Conservation (phyloP, 2,113 vertebrate species). For the Clarias macrocephalus region DNA sequence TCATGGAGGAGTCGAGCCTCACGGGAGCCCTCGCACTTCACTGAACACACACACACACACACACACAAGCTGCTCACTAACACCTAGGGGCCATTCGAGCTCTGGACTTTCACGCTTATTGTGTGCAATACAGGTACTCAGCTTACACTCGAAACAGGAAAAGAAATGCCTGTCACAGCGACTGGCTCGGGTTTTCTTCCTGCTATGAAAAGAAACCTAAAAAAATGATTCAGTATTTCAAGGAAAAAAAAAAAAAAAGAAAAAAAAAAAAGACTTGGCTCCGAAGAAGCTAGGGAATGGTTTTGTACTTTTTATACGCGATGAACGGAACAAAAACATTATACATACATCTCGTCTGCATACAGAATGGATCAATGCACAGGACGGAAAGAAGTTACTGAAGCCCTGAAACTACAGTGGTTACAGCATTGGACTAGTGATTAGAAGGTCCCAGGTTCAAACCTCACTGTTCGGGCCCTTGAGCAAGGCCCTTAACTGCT, state of each 20-base stretch:
- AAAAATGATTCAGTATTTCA: neutral
- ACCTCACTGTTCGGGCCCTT: no score
- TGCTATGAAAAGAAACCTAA: neutral
- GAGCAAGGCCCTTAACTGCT: no score
- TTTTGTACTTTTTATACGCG: neutral
- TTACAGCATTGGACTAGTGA: neutral
- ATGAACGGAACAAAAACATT: neutral
- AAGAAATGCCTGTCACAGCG: neutral
- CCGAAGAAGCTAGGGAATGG: neutral
- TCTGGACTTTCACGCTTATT: neutral
- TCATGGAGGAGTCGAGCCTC: conserved; percentile 28
- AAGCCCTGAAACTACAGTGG: neutral
- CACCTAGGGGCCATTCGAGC: neutral
- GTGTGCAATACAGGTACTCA: neutral
- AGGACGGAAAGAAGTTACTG: neutral
- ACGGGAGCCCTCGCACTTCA: conserved; percentile 16
- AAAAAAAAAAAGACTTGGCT: neutral
- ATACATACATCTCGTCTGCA: neutral
- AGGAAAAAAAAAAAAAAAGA: no score
- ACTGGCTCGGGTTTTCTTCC: neutral
- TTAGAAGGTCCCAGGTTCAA: no score
- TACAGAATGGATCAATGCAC: neutral
- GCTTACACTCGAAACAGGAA: neutral
- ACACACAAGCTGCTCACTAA: neutral
- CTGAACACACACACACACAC: conserved; percentile 10